phyloP scores from a whole-genome alignment of 2,888 invertebrate genomes.

The Coelinius sp. region DNA sequence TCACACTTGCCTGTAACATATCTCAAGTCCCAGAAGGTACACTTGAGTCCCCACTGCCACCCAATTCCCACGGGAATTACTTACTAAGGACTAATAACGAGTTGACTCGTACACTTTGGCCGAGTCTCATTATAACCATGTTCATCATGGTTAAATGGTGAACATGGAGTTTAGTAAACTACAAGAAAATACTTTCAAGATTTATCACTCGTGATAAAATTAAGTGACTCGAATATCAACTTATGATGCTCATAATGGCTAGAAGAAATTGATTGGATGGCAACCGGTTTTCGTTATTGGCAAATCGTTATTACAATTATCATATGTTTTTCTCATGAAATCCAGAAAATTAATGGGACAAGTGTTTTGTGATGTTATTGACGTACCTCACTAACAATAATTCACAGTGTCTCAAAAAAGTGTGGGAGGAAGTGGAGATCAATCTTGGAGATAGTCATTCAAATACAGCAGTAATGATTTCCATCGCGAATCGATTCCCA shows the following conservation, averaged over 20 bases:
- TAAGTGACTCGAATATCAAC: not conserved
- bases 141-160: not conserved
- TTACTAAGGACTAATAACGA: slow-evolving; percentile 64
- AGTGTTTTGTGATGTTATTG: not conserved
- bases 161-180: not conserved
- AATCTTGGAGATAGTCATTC: slow-evolving; percentile 68
- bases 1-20: slow-evolving; percentile 37
- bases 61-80: slow-evolving; percentile 70
- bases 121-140: slow-evolving; percentile 44
- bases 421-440: slow-evolving; percentile 55
- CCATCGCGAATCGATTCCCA: slow-evolving; percentile 69
- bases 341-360: not conserved
- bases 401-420: not conserved
- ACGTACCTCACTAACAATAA: not conserved
- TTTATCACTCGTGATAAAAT: slow-evolving; percentile 1
- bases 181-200: not conserved
- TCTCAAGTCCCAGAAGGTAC: slow-evolving; percentile 57
- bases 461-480: slow-evolving; percentile 70
- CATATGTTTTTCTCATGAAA: slow-evolving; percentile 8
- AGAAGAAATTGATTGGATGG: not conserved
- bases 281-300: slow-evolving; percentile 19
- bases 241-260: slow-evolving; percentile 4
- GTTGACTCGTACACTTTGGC: slow-evolving; percentile 40
- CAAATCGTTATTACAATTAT: not conserved
- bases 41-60: slow-evolving; percentile 50